Conservation (phyloP, 2,888 invertebrate genomes). For the Cerceris ruficornis region DNA sequence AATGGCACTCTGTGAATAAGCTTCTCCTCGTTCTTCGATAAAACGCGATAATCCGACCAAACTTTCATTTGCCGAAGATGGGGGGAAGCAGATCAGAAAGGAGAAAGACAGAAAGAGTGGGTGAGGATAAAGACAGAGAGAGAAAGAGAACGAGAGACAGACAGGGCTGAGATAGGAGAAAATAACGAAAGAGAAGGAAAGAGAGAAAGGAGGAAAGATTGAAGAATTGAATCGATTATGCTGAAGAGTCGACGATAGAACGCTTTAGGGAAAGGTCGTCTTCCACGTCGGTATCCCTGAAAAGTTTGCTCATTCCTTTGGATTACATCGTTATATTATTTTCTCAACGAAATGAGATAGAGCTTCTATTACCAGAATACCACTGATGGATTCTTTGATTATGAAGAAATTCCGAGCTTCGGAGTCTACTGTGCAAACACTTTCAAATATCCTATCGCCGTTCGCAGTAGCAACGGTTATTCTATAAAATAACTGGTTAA, state of each 20-base stretch:
- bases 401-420: not conserved
- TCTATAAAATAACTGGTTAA: no score
- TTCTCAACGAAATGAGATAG: slow-evolving; percentile 34
- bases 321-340: slow-evolving; percentile 47
- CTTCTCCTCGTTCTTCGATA: slow-evolving; percentile 29
- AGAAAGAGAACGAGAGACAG: not conserved
- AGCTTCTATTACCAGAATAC: not conserved
- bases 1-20: slow-evolving; percentile 13
- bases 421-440: no score
- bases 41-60: slow-evolving; percentile 60
- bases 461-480: no score
- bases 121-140: not conserved
- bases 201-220: slow-evolving; percentile 1
- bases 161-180: not conserved
- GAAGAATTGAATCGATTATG: slow-evolving; percentile 63
- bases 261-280: slow-evolving; percentile 40
- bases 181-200: not conserved
- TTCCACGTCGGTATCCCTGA: slow-evolving; percentile 26
- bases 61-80: slow-evolving; percentile 58
- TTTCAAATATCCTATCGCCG: no score
- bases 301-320: slow-evolving; percentile 51
- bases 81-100: not conserved
- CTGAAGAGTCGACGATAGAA: slow-evolving; percentile 47
- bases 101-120: not conserved
- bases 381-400: slow-evolving; percentile 13